These are phyloP conservation scores for Epizoanthus rinbou DNA, from an alignment of 92 coral and sea anemone species.

Conservation along the genomic window DNA sequence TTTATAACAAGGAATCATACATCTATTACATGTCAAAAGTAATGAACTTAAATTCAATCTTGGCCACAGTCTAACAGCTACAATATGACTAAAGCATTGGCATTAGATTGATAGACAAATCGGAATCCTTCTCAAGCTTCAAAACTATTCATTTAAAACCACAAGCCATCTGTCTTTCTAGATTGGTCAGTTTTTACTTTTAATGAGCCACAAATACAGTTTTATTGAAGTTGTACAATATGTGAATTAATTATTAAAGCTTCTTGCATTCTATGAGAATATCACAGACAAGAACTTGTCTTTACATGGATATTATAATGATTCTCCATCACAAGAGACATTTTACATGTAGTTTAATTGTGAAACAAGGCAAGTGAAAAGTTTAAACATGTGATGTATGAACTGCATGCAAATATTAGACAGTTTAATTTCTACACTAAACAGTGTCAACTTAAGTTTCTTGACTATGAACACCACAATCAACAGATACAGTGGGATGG, in stretches of 20 bases:
- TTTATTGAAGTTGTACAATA: not conserved
- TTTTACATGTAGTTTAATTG: too few species aligned
- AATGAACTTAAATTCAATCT: not conserved
- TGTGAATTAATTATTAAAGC: slow-evolving; percentile 6
- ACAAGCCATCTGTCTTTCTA: not conserved
- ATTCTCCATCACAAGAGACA: too few species aligned
- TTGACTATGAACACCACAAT: too few species aligned
- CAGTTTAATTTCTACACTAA: too few species aligned
- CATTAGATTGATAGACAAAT: not conserved
- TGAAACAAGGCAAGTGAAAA: too few species aligned
- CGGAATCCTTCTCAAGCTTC: not conserved
- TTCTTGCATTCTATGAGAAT: not conserved
- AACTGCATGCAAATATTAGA: too few species aligned
- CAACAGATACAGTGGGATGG: too few species aligned
- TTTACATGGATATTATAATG: too few species aligned
- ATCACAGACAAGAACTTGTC: too few species aligned
- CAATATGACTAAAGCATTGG: not conserved
- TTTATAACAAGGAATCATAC: slow-evolving; percentile 42
- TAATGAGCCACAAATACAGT: not conserved
- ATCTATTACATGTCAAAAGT: not conserved
- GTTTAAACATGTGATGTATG: too few species aligned
- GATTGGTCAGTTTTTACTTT: not conserved
- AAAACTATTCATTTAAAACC: not conserved
- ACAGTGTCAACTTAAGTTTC: too few species aligned
- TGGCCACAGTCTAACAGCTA: not conserved